Percentiles rank a stretch among this genome's conserved stretches.
These are phyloP conservation scores for Erynnis tages DNA, from an alignment of 2,888 invertebrate species.

Conservation along the genomic window DNA sequence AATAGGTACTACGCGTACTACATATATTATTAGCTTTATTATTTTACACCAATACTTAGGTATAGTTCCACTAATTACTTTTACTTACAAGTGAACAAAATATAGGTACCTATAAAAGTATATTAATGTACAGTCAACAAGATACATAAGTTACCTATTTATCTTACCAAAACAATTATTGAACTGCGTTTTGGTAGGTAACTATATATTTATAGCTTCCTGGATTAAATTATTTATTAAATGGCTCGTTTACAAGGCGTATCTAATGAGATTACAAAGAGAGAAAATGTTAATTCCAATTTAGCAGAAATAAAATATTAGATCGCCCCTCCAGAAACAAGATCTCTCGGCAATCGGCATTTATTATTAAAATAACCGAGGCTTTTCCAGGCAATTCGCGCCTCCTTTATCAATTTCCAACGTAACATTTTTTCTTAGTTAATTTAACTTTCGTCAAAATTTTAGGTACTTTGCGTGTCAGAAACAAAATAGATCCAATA, in stretches of 20 bases:
- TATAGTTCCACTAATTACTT: too few relatives aligned
- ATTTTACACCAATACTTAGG: too few relatives aligned
- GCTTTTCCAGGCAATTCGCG: conserved; percentile 17
- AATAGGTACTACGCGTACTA: too few relatives aligned
- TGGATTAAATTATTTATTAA: conserved; percentile 8
- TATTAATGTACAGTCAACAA: too few relatives aligned
- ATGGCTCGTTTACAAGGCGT: neutral
- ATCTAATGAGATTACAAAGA: conserved; percentile 6
- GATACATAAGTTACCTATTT: too few relatives aligned
- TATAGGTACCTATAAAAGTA: too few relatives aligned
- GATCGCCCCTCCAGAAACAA: conserved; percentile 4
- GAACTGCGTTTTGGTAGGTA: too few relatives aligned
- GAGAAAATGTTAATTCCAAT: conserved; percentile 6
- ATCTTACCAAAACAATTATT: too few relatives aligned
- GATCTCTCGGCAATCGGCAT: conserved; percentile 1
- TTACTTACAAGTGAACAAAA: too few relatives aligned
- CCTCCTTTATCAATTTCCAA: conserved; percentile 21
- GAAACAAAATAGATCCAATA: neutral
- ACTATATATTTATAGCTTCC: too few relatives aligned
- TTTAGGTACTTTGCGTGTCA: neutral
- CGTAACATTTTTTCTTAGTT: conserved; percentile 11
- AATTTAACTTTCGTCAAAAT: conserved; percentile 16
- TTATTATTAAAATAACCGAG: conserved; percentile 19
- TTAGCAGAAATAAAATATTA: conserved; percentile 19
- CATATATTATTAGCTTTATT: too few relatives aligned